A percentile compares a stretch with the other conserved stretches of the same genome.
These are phyloP conservation scores for Otolemur garnettii DNA, from an alignment of 2,113 vertebrate species.

Conservation along the genomic window DNA sequence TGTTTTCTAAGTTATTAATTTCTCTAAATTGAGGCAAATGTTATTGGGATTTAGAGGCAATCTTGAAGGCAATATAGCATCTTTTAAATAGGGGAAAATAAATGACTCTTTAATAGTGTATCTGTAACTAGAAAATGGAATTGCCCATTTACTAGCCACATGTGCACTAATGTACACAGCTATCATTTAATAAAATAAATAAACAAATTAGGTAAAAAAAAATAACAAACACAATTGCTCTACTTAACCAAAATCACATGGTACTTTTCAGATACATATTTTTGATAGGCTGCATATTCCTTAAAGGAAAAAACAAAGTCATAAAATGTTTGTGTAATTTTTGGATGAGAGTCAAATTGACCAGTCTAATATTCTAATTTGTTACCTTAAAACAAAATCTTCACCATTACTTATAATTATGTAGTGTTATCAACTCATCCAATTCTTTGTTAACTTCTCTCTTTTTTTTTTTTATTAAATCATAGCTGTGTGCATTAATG, in stretches of 20 bases:
- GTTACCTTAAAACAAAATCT: neutral
- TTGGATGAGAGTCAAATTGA: neutral
- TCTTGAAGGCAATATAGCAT: neutral
- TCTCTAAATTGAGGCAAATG: neutral
- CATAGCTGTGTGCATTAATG: too few species aligned
- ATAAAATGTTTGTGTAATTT: neutral
- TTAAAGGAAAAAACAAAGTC: neutral
- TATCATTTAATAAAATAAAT: too few species aligned
- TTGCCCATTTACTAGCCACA: neutral
- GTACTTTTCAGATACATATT: neutral
- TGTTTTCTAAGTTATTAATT: neutral
- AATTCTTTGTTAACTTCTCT: constrained; percentile 75
- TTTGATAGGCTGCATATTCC: neutral
- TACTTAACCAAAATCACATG: neutral
- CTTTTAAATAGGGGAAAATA: neutral
- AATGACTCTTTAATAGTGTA: neutral
- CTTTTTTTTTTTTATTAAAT: too few species aligned
- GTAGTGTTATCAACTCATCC: constrained; percentile 71
- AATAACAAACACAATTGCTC: neutral
- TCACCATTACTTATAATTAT: constrained; percentile 76
- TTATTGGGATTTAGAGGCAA: neutral
- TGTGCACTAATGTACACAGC: too few species aligned
- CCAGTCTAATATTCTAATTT: neutral
- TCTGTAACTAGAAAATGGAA: neutral
- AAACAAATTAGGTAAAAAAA: too few species aligned